Evolutionary conservation across 2,888 invertebrate species (phyloP).

Genomic region (Tenodera sinensis): DNA sequence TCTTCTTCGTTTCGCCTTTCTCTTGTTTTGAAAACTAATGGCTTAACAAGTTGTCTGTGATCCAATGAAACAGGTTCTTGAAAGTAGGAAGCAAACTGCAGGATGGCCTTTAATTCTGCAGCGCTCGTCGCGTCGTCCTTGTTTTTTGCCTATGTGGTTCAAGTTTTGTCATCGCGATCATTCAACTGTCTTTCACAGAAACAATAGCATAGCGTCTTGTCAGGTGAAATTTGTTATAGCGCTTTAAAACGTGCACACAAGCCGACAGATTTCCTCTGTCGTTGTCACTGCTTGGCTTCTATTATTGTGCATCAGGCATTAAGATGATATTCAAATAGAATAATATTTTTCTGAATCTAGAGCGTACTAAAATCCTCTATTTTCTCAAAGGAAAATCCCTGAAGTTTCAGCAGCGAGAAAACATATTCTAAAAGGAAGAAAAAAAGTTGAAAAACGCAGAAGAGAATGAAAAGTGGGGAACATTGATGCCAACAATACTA

Average conservation of each 20-base stretch:
- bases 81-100: conserved; percentile 6
- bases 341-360: too few relatives aligned
- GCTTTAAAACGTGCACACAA: not conserved
- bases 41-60: not conserved
- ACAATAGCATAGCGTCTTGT: not conserved
- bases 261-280: not conserved
- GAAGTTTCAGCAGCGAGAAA: too few relatives aligned
- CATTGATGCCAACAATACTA: too few relatives aligned
- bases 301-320: not conserved
- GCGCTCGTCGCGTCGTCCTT: not conserved
- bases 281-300: not conserved
- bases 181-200: not conserved
- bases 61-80: not conserved
- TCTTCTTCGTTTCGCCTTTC: not conserved
- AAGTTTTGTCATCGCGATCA: not conserved
- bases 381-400: too few relatives aligned
- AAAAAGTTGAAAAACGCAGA: too few relatives aligned
- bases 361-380: too few relatives aligned
- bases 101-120: not conserved
- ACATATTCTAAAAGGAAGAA: too few relatives aligned
- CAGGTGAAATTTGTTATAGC: not conserved
- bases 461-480: too few relatives aligned
- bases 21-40: not conserved
- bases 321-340: not conserved
- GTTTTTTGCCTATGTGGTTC: not conserved